A percentile compares a stretch with the other conserved stretches of the same genome.
Conservation (phyloP, 2,113 vertebrate genomes). For the Trochalopteron elliotii region DNA sequence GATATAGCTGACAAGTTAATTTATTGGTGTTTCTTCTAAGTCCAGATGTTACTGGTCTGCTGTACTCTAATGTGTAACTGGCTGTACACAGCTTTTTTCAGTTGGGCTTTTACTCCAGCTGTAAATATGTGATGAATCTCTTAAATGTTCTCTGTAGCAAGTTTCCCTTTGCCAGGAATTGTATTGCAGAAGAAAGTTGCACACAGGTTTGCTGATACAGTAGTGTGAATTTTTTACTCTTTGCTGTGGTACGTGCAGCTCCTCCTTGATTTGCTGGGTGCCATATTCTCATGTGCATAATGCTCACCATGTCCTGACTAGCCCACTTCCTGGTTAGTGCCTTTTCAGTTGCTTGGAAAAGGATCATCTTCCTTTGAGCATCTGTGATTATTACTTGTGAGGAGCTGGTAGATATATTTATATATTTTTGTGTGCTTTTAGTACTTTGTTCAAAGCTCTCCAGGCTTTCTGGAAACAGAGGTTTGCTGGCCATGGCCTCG, state of each 20-base stretch:
- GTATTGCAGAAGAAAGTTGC: not conserved
- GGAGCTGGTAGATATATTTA: not conserved
- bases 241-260: fast-evolving
- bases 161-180: not conserved
- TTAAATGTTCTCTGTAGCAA: not conserved
- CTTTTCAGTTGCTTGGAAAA: not conserved
- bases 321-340: not conserved
- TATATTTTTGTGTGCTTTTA: not conserved
- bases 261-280: not conserved
- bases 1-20: not conserved
- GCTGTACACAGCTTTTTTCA: not conserved
- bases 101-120: not conserved
- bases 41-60: not conserved
- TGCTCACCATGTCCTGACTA: not conserved
- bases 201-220: fast-evolving
- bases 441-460: not conserved
- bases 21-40: not conserved
- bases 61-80: not conserved
- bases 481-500: fast-evolving
- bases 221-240: not conserved
- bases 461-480: not conserved
- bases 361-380: not conserved
- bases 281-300: fast-evolving
- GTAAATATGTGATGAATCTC: not conserved
- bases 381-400: not conserved